phyloP scores from a whole-genome alignment of 2,113 vertebrate genomes.

The Craseonycteris thonglongyai region DNA sequence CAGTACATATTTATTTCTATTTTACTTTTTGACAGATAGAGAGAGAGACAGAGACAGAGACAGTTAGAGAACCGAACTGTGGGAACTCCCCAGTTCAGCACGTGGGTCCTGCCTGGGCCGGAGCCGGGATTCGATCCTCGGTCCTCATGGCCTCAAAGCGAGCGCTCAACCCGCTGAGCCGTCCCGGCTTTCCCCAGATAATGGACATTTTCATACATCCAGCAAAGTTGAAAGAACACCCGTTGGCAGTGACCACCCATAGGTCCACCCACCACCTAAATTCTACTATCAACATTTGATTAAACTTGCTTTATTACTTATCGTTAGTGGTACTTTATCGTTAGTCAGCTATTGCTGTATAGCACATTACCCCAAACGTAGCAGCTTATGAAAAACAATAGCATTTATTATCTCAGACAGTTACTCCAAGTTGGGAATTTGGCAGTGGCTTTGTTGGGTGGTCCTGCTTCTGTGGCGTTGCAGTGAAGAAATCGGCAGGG shows the following conservation, averaged over 20 bases:
- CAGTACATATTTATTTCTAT: too few relatives aligned
- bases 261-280: neutral
- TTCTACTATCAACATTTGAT: neutral
- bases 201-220: neutral
- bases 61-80: too few relatives aligned
- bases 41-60: too few relatives aligned
- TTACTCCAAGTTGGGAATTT: neutral
- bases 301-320: neutral
- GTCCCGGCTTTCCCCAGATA: neutral
- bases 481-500: neutral
- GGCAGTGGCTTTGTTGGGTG: neutral
- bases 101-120: too few relatives aligned
- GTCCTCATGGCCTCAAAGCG: too few relatives aligned
- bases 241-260: neutral
- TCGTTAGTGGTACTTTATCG: neutral
- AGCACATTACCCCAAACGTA: neutral
- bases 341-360: neutral
- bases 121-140: too few relatives aligned
- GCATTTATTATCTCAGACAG: neutral
- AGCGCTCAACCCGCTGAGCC: too few relatives aligned
- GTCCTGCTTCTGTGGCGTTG: neutral
- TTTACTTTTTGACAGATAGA: too few relatives aligned
- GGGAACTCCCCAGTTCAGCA: too few relatives aligned
- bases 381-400: neutral
- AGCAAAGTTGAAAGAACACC: neutral